phyloP scores from a whole-genome alignment of 2,888 invertebrate genomes.

The Lasius fuliginosus region DNA sequence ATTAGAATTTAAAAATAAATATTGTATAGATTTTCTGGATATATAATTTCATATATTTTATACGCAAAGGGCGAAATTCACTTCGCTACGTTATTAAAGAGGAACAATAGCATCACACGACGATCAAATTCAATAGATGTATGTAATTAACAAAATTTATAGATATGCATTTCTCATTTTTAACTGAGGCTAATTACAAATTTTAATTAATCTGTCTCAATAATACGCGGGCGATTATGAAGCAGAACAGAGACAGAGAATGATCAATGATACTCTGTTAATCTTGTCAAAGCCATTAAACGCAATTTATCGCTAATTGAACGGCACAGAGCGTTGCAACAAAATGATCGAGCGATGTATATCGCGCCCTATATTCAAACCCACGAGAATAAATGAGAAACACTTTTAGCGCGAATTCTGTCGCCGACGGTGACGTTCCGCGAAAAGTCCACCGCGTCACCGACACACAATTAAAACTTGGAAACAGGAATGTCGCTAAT shows the following conservation, averaged over 20 bases:
- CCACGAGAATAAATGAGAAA: slow-evolving; percentile 9
- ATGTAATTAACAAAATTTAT: slow-evolving; percentile 14
- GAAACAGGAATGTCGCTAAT: slow-evolving; percentile 24
- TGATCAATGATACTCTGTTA: background rate
- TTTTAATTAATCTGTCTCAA: background rate
- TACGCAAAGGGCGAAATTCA: background rate
- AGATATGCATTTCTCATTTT: background rate
- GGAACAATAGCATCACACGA: background rate
- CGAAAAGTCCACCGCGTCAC: slow-evolving; percentile 34
- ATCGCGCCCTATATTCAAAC: background rate
- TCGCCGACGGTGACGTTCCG: background rate
- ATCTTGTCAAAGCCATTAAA: slow-evolving; percentile 26
- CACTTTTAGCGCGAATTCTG: slow-evolving; percentile 16
- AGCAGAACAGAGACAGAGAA: background rate
- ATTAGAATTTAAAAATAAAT: background rate
- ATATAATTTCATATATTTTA: background rate
- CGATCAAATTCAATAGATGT: background rate
- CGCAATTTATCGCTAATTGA: slow-evolving; percentile 1
- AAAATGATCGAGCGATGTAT: background rate
- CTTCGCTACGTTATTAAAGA: background rate
- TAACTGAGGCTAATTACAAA: slow-evolving; percentile 6
- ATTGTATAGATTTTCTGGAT: background rate
- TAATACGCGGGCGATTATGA: slow-evolving; percentile 17
- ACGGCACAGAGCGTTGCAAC: background rate
- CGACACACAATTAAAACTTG: slow-evolving; percentile 46